Evolutionary conservation across 2,888 invertebrate genomes (phyloP).

Genomic region (Caenorhabditis uteleia): DNA sequence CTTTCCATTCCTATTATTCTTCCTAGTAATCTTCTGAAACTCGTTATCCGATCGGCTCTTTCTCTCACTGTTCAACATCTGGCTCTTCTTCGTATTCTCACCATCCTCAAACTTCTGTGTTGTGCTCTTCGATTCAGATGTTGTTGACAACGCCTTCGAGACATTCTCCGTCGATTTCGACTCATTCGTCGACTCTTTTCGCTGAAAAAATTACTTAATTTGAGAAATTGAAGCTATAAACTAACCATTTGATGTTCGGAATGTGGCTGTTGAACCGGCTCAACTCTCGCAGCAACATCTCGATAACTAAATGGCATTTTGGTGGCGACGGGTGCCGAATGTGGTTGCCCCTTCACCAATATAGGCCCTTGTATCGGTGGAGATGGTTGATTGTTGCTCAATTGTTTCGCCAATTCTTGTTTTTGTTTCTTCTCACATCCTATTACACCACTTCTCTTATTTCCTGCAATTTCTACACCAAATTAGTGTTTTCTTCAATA

Average conservation of each 20-base stretch:
- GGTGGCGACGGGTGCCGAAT: slow-evolving; percentile 46
- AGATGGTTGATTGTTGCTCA: background rate
- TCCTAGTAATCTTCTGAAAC: slow-evolving; percentile 37
- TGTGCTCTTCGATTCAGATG: background rate
- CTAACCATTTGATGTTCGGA: too few relatives aligned
- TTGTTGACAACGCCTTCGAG: background rate
- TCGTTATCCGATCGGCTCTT: slow-evolving; percentile 18
- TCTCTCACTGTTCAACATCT: slow-evolving; percentile 5
- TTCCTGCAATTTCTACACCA: slow-evolving; percentile 2
- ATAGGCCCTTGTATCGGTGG: too few relatives aligned
- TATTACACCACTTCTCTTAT: slow-evolving; percentile 15
- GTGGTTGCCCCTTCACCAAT: slow-evolving; percentile 36
- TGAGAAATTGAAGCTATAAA: background rate
- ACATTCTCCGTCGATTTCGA: slow-evolving; percentile 2
- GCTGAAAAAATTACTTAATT: background rate
- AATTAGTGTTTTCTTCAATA: too few relatives aligned
- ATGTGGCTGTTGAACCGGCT: too few relatives aligned
- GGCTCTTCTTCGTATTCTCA: slow-evolving; percentile 1
- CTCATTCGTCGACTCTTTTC: background rate
- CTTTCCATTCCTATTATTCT: slow-evolving; percentile 12
- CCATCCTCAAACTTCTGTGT: slow-evolving; percentile 1
- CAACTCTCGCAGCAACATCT: slow-evolving; percentile 32
- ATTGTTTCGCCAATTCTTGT: slow-evolving; percentile 28
- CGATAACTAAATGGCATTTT: slow-evolving; percentile 49
- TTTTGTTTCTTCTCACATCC: slow-evolving; percentile 32